phyloP scores from a whole-genome alignment of 2,888 invertebrate species.

The Rotaria socialis region DNA sequence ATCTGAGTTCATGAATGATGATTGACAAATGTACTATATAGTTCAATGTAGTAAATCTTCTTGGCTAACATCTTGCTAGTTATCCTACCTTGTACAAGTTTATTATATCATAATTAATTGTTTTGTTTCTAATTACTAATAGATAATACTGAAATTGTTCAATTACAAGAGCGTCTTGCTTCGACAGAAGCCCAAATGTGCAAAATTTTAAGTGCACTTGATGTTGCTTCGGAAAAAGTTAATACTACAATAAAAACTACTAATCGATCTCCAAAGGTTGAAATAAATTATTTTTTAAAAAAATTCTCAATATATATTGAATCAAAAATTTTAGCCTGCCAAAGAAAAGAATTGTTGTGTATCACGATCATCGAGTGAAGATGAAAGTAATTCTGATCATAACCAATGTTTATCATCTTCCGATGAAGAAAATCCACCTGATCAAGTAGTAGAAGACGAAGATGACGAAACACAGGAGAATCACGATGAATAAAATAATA shows the following conservation, averaged over 20 bases:
- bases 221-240: background rate
- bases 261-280: background rate
- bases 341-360: background rate
- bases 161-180: background rate
- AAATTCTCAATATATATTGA: too few relatives aligned
- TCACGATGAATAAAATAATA: too few relatives aligned
- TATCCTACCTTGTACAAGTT: too few relatives aligned
- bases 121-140: background rate
- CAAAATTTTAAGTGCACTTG: background rate
- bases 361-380: background rate
- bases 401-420: background rate
- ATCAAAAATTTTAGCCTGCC: background rate
- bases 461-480: too few relatives aligned
- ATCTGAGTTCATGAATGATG: too few relatives aligned
- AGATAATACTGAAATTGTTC: conserved; percentile 5
- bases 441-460: background rate
- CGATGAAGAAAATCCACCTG: background rate
- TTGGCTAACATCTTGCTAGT: too few relatives aligned
- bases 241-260: background rate
- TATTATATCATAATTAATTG: too few relatives aligned
- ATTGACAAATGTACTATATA: too few relatives aligned
- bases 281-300: too few relatives aligned
- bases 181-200: conserved; percentile 28
- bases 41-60: too few relatives aligned
- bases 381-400: background rate